A percentile compares a stretch with the other conserved stretches of the same genome.
Evolutionary conservation across 53 echinoderm and acorn worm genomes (phyloP).

Genomic region (Mesocentrotus franciscanus): DNA sequence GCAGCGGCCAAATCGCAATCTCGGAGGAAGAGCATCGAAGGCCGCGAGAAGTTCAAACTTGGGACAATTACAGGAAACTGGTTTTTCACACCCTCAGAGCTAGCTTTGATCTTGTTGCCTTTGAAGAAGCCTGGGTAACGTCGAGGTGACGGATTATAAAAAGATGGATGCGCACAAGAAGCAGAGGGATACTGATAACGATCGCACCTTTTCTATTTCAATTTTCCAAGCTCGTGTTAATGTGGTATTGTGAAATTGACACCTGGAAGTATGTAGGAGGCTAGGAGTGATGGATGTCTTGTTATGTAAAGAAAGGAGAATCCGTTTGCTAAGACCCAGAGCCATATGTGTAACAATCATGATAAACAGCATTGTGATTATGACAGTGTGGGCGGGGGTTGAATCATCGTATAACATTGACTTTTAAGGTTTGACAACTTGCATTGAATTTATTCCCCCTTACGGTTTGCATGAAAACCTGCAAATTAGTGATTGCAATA

Average conservation of each 20-base stretch:
- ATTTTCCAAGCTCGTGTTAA: constrained; percentile 22
- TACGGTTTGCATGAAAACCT: no score
- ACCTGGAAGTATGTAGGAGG: constrained; percentile 37
- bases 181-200: constrained; percentile 17
- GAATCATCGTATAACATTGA: neutral
- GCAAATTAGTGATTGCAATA: no score
- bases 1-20: constrained; percentile 50
- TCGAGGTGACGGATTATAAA: neutral
- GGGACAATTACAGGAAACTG: constrained; percentile 56
- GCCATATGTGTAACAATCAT: neutral
- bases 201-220: constrained; percentile 48
- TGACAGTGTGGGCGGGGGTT: neutral
- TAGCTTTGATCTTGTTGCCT: constrained; percentile 20
- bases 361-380: constrained; percentile 18
- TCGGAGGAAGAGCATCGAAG: constrained; percentile 49
- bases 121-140: neutral
- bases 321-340: neutral
- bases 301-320: constrained; percentile 31
- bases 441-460: no score
- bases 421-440: neutral
- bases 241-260: constrained; percentile 44
- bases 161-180: neutral
- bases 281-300: constrained; percentile 17
- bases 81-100: constrained; percentile 53
- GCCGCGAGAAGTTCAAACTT: constrained; percentile 28